These are phyloP conservation scores for Eilema griseolum DNA, from an alignment of 2,888 invertebrate species.

Conservation along the genomic window DNA sequence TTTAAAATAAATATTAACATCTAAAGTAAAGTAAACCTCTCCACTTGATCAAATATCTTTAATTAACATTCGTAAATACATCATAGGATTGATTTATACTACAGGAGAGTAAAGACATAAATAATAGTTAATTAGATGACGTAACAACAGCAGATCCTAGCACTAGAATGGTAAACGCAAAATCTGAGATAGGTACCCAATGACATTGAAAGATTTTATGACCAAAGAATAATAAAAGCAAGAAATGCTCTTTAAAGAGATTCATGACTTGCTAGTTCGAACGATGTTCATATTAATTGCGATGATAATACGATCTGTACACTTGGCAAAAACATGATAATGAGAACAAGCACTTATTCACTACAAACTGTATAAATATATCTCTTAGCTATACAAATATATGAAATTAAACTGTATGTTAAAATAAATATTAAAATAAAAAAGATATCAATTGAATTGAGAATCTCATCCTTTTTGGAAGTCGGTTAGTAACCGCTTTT, in stretches of 20 bases:
- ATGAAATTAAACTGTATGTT: neutral
- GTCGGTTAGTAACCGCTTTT: neutral
- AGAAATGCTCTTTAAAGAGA: conserved; percentile 20
- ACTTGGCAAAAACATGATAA: conserved; percentile 27
- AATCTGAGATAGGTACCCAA: conserved; percentile 1
- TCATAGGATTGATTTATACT: conserved; percentile 1
- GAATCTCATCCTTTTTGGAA: no score
- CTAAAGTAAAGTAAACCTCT: neutral
- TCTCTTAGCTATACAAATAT: conserved; percentile 29
- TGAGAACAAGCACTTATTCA: conserved; percentile 33
- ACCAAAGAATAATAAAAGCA: conserved; percentile 18
- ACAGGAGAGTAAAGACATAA: conserved; percentile 3
- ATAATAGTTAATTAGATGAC: neutral
- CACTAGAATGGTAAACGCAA: conserved; percentile 7
- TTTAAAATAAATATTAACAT: neutral
- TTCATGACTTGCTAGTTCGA: conserved; percentile 22
- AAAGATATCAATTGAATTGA: no score
- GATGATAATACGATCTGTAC: conserved; percentile 24
- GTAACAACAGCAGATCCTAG: conserved; percentile 10
- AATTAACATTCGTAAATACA: conserved; percentile 7
- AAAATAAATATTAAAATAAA: no score
- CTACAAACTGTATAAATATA: conserved; percentile 49
- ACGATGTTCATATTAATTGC: conserved; percentile 37
- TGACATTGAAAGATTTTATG: conserved; percentile 15
- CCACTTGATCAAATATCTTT: neutral